phyloP scores from a whole-genome alignment of 2,888 invertebrate genomes.

The Aplocera efformata region DNA sequence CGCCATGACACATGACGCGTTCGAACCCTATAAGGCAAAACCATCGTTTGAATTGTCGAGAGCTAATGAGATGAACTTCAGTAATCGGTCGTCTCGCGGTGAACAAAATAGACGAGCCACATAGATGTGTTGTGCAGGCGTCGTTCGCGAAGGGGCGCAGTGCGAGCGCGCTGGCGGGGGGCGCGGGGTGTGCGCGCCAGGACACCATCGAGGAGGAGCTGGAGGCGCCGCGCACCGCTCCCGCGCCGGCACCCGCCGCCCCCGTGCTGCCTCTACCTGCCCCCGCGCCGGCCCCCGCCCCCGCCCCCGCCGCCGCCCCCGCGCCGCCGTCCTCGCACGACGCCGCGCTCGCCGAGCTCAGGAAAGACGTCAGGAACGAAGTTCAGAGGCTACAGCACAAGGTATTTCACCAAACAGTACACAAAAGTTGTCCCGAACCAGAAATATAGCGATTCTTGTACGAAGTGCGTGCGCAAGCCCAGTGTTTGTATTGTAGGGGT shows the following conservation, averaged over 20 bases:
- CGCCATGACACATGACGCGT: too few species aligned
- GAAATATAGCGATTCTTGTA: too few species aligned
- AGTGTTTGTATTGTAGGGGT: too few species aligned
- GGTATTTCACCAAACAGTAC: too few species aligned
- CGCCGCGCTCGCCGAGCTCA: conserved; percentile 76
- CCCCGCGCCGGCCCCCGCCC: conserved; percentile 38
- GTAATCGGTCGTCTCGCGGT: too few species aligned
- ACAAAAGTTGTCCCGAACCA: too few species aligned
- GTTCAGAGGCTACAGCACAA: conserved; percentile 70
- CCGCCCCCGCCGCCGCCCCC: conserved; percentile 27
- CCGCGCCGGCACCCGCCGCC: conserved; percentile 35
- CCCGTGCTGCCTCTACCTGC: conserved; percentile 42
- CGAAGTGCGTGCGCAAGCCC: too few species aligned
- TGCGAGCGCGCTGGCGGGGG: conserved; percentile 69
- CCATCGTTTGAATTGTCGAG: too few species aligned
- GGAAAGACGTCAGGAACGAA: conserved; percentile 63
- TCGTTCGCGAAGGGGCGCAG: conserved; percentile 56
- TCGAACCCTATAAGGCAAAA: too few species aligned
- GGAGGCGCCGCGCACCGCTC: conserved; percentile 63
- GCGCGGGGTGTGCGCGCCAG: conserved; percentile 78
- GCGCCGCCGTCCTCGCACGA: conserved; percentile 63
- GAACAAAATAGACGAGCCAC: too few species aligned
- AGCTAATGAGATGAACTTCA: too few species aligned
- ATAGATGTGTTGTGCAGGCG: conserved; percentile 44
- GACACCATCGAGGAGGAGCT: conserved; percentile 90